Evolutionary conservation across 2,888 invertebrate genomes (phyloP).

Genomic region (Dascillus cervinus): DNA sequence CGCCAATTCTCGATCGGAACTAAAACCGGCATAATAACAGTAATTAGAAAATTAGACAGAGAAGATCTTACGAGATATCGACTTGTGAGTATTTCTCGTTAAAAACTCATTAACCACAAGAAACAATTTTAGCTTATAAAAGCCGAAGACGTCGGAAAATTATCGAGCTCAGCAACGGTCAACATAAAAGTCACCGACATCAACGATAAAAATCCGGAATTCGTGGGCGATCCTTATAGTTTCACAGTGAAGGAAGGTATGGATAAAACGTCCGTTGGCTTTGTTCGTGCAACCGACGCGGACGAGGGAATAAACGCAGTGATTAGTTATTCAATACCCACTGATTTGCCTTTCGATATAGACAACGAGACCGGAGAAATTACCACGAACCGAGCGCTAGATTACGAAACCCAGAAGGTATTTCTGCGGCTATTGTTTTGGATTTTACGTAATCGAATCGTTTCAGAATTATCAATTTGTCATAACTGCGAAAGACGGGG

Average conservation of each 20-base stretch:
- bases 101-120: not conserved
- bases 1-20: conserved; percentile 80
- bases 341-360: conserved; percentile 70
- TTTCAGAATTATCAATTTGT: conserved; percentile 70
- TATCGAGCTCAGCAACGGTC: conserved; percentile 75
- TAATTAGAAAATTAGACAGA: conserved; percentile 75
- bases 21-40: conserved; percentile 81
- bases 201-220: conserved; percentile 87
- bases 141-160: conserved; percentile 79
- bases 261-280: conserved; percentile 57
- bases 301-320: conserved; percentile 81
- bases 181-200: conserved; percentile 86
- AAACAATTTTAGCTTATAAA: conserved; percentile 56
- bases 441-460: too few relatives aligned
- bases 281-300: conserved; percentile 76
- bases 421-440: conserved; percentile 14
- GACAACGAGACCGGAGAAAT: conserved; percentile 75
- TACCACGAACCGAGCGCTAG: conserved; percentile 62
- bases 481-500: conserved; percentile 83
- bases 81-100: conserved; percentile 49
- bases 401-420: conserved; percentile 76
- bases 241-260: conserved; percentile 76
- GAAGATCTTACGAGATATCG: conserved; percentile 86
- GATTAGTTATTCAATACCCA: conserved; percentile 72
- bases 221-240: conserved; percentile 70